Percentiles rank a stretch among this genome's conserved stretches.
These are phyloP conservation scores for Eurypyga helias DNA, from an alignment of 2,113 vertebrate species.

Conservation along the genomic window DNA sequence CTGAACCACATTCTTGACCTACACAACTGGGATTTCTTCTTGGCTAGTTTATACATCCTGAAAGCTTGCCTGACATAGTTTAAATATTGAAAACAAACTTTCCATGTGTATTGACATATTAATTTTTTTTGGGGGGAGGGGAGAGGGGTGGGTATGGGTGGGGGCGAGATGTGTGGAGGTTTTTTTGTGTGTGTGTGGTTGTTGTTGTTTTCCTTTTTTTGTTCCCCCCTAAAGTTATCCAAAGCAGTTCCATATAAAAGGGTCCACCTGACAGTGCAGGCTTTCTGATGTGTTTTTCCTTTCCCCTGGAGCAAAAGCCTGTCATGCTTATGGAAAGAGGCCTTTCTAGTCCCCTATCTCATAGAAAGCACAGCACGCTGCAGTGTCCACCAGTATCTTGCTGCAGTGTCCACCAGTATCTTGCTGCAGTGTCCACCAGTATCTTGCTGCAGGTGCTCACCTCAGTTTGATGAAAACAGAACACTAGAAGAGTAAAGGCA, in stretches of 20 bases:
- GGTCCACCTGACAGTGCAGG: not conserved
- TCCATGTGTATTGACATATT: rapidly evolving
- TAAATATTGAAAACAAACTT: not conserved
- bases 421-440: rapidly evolving
- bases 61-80: not conserved
- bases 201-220: not conserved
- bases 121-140: not conserved
- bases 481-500: not conserved
- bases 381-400: not conserved
- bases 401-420: not conserved
- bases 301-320: not conserved
- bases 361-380: not conserved
- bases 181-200: rapidly evolving
- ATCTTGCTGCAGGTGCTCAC: not conserved
- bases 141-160: too few relatives aligned
- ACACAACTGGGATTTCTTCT: not conserved
- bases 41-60: not conserved
- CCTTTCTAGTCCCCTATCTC: not conserved
- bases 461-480: not conserved
- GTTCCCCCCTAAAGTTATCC: not conserved
- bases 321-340: not conserved
- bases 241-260: not conserved
- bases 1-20: not conserved
- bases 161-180: too few relatives aligned
- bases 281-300: not conserved